Evolutionary conservation across 2,113 vertebrate species (phyloP).

Genomic region (Neolamprologus falcicula): DNA sequence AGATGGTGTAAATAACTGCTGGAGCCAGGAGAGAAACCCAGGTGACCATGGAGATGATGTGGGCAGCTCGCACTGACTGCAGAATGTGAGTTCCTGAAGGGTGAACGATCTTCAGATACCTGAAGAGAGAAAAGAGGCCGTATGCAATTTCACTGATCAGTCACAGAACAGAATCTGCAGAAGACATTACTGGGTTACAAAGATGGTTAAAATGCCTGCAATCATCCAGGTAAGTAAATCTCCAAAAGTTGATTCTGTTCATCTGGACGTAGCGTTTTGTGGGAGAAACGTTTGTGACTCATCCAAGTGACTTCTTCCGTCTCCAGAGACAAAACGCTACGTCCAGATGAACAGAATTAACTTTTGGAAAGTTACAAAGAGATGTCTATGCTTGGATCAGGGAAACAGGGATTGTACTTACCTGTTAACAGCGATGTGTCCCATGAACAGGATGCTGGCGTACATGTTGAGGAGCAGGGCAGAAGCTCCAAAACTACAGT

Average conservation of each 20-base stretch:
- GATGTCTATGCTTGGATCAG: neutral
- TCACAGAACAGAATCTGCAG: neutral
- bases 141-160: neutral
- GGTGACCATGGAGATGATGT: constrained; percentile 23
- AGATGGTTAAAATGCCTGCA: neutral
- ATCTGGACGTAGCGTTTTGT: neutral
- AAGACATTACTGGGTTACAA: neutral
- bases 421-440: neutral
- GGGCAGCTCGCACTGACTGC: constrained; percentile 29
- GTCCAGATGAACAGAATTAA: neutral
- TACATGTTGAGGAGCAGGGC: neutral
- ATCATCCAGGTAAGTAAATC: neutral
- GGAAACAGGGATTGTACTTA: neutral
- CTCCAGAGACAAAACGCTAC: neutral
- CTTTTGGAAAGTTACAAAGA: neutral
- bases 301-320: fast-evolving
- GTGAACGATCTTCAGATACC: constrained; percentile 63
- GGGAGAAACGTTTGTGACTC: neutral
- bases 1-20: constrained; percentile 10
- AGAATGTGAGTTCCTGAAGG: constrained; percentile 16
- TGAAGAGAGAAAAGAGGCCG: neutral
- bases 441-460: neutral
- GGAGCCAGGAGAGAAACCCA: constrained; percentile 43
- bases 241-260: neutral
- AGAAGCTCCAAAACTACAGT: neutral